Percentiles rank a stretch among this genome's conserved stretches.
These are phyloP conservation scores for Astropecten irregularis DNA, from an alignment of 53 echinoderm and acorn worm species.

Conservation along the genomic window DNA sequence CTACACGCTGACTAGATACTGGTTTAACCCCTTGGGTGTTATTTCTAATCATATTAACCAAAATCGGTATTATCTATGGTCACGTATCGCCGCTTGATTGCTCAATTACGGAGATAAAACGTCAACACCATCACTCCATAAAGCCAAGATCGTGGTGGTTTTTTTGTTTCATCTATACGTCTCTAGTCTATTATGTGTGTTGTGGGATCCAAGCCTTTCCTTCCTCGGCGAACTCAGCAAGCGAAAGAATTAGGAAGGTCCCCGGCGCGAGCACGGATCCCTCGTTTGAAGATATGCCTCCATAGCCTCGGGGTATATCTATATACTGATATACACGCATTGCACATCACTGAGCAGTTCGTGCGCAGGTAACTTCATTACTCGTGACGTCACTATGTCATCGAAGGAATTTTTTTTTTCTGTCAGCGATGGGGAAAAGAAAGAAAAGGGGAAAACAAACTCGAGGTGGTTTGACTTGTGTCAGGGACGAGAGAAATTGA, in stretches of 20 bases:
- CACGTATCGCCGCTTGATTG: slow-evolving; percentile 1
- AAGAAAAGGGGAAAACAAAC: not conserved
- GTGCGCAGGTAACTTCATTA: slow-evolving; percentile 25
- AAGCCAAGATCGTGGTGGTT: not conserved
- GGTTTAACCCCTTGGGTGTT: too few relatives aligned
- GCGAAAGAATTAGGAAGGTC: too few relatives aligned
- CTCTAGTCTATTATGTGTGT: too few relatives aligned
- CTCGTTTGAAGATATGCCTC: not conserved
- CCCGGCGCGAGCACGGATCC: not conserved
- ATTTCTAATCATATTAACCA: slow-evolving; percentile 25
- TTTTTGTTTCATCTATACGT: slow-evolving; percentile 32
- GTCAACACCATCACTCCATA: slow-evolving; percentile 26
- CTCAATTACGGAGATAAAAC: slow-evolving; percentile 40
- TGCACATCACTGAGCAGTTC: not conserved
- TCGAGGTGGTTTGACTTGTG: too few relatives aligned
- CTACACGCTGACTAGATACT: too few relatives aligned
- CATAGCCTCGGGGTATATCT: slow-evolving; percentile 17
- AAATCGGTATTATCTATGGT: slow-evolving; percentile 9
- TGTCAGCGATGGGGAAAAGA: not conserved
- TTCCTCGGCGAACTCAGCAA: too few relatives aligned
- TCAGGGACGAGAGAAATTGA: slow-evolving; percentile 10
- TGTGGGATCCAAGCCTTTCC: too few relatives aligned
- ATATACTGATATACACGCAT: too few relatives aligned
- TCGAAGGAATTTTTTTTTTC: not conserved
- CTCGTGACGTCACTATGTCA: slow-evolving; percentile 10